A percentile compares a stretch with the other conserved stretches of the same genome.
Conservation (phyloP, 92 coral and sea anemone genomes). For the Porites cylindrica region DNA sequence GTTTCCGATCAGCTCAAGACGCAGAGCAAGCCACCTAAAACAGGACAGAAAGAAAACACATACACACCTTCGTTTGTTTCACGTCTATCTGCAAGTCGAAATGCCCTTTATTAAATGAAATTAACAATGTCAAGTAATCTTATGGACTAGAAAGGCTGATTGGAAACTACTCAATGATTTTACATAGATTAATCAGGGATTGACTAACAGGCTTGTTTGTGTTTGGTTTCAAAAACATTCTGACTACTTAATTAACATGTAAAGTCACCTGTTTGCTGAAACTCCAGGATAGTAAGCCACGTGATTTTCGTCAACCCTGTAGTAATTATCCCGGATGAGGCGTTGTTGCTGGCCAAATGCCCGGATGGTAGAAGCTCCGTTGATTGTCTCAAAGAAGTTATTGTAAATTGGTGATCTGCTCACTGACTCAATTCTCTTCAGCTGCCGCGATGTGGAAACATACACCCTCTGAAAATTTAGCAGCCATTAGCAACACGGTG, state of each 20-base stretch:
- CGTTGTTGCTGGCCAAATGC: constrained; percentile 90
- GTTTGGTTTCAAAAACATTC: too few species aligned
- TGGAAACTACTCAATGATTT: too few species aligned
- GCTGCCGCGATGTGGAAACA: constrained; percentile 87
- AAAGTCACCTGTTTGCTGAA: constrained; percentile 79
- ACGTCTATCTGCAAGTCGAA: too few species aligned
- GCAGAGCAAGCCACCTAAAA: constrained; percentile 92
- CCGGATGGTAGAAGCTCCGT: constrained; percentile 84
- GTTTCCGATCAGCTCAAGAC: constrained; percentile 89
- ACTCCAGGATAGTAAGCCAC: constrained; percentile 84
- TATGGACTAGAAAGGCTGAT: too few species aligned
- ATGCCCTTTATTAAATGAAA: too few species aligned
- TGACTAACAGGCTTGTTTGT: too few species aligned
- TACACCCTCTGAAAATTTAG: constrained; percentile 74
- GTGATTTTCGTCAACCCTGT: constrained; percentile 89
- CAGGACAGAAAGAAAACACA: too few species aligned
- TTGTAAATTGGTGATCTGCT: constrained; percentile 94
- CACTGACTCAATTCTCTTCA: constrained; percentile 94
- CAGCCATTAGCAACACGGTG: too few species aligned
- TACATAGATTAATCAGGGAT: too few species aligned
- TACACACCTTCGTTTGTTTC: too few species aligned
- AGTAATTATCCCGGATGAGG: constrained; percentile 83
- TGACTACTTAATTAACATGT: too few species aligned
- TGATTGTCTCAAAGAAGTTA: constrained; percentile 91
- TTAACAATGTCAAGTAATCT: too few species aligned